Base-by-base conservation (phyloP, 2,113 vertebrate genomes). In the Sorex araneus region DNA sequence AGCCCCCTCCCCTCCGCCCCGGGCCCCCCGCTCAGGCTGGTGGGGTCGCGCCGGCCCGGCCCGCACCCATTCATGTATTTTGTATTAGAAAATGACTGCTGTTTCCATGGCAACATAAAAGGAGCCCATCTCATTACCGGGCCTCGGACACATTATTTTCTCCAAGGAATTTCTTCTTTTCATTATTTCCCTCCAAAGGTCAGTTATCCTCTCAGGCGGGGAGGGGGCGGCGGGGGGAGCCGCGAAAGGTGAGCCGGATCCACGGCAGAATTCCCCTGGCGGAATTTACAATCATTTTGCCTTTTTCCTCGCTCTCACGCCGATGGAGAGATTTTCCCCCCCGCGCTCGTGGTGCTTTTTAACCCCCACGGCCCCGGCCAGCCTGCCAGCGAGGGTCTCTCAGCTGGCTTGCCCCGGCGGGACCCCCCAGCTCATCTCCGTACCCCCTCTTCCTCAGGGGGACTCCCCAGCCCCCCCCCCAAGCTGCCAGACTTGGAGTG, bases 101-200 rank as follows among this genome's bases (percentile, higher is more conserved):
- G 98, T 98, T 97, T 94, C 97, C 98, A 98, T 98, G 97, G 98
- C 97, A 98, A 98, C 98, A 97, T 98, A 97, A 98, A 98, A 97
- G 98, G 98, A 98, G 98, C 98, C 97, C 98, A 98, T 98, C 98
- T 98, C 98, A 98, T 98, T 98, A 98, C 98, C 93, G 97, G 97
- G 98, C 98, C 97, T 97, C 92, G 97, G 98, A 98, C 98, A 98
- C 98, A 98, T 98, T 98, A 98, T 98, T 98, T 98, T 98, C 98
- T 98, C 98, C 97, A 97, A 98, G 98, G 98, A 98, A 98, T 98
- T 98, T 98, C 98, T 98, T 98, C 98, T 98, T 98, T 98, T 98
- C 98, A 98, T 98, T 98, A 98, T 98, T 98, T 98, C 97, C 97
- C 98, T 99, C 98, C 98, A 99, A 99, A 99, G 99, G 99, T 99